Percentiles rank a stretch among this genome's conserved stretches.
Evolutionary conservation across 1,140 invertebrate genomes (phyloP).

Genomic region (Procambarus virginalis): DNA sequence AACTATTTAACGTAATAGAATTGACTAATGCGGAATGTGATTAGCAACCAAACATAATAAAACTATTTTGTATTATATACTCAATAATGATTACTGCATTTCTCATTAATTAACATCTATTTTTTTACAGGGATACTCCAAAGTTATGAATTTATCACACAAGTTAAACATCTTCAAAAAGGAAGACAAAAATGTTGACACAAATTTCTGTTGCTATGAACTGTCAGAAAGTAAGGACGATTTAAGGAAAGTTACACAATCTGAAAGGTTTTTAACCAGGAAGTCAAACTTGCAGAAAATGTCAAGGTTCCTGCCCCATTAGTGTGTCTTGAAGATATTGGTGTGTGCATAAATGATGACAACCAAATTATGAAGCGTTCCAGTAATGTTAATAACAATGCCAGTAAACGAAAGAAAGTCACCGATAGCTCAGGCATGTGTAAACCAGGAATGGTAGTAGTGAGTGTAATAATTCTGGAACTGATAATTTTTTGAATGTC

Average conservation of each 20-base stretch:
- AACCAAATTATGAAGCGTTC: background rate
- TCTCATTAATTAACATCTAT: background rate
- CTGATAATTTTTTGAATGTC: background rate
- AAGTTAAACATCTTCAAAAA: background rate
- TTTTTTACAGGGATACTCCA: background rate
- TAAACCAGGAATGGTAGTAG: background rate
- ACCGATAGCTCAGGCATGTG: background rate
- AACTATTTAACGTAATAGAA: background rate
- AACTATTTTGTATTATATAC: background rate
- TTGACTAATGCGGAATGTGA: background rate
- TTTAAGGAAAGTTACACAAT: background rate
- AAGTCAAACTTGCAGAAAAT: background rate
- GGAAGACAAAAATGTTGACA: background rate
- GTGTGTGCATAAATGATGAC: background rate
- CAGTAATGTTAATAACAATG: background rate
- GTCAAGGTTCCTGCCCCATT: background rate
- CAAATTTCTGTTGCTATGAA: background rate
- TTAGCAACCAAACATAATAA: background rate
- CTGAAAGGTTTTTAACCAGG: background rate
- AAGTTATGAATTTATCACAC: background rate
- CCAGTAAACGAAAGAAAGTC: background rate
- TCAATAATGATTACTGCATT: background rate
- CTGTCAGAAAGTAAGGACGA: background rate
- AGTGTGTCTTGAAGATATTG: slow-evolving; percentile 16
- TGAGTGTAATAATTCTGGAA: background rate